Conservation (phyloP, 2,888 invertebrate species). For the Timema podura region DNA sequence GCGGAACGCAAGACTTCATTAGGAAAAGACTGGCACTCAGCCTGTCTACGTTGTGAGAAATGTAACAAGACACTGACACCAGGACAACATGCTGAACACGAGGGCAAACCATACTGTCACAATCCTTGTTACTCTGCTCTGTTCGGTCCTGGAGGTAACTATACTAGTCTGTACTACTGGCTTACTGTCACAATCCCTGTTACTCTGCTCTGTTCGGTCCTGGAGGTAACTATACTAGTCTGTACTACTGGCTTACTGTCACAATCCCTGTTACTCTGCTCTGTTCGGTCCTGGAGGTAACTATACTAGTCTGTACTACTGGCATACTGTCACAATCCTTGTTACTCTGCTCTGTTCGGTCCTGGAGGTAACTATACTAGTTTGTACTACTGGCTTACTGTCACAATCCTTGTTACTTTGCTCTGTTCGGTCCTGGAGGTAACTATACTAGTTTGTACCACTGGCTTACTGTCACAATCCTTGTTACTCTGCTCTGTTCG, state of each 20-base stretch:
- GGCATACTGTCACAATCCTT: constrained; percentile 66
- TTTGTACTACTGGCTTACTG: too few species aligned
- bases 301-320: too few species aligned
- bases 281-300: constrained; percentile 60
- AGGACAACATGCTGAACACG: constrained; percentile 64
- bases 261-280: constrained; percentile 63
- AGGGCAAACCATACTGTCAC: constrained; percentile 66
- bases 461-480: constrained; percentile 67
- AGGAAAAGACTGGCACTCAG: constrained; percentile 68
- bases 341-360: constrained; percentile 63
- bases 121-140: constrained; percentile 63
- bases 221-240: constrained; percentile 47
- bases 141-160: constrained; percentile 58
- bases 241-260: too few species aligned
- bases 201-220: constrained; percentile 65
- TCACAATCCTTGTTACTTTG: constrained; percentile 62
- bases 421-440: constrained; percentile 62
- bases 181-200: constrained; percentile 66
- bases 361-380: constrained; percentile 53
- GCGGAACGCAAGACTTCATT: constrained; percentile 66
- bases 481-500: constrained; percentile 63
- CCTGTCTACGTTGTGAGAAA: constrained; percentile 63
- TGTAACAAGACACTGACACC: constrained; percentile 66
- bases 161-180: too few species aligned
- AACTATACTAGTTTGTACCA: too few species aligned